Base-by-base conservation (phyloP, 2,888 invertebrate genomes). In the Antheraea yamamai region DNA sequence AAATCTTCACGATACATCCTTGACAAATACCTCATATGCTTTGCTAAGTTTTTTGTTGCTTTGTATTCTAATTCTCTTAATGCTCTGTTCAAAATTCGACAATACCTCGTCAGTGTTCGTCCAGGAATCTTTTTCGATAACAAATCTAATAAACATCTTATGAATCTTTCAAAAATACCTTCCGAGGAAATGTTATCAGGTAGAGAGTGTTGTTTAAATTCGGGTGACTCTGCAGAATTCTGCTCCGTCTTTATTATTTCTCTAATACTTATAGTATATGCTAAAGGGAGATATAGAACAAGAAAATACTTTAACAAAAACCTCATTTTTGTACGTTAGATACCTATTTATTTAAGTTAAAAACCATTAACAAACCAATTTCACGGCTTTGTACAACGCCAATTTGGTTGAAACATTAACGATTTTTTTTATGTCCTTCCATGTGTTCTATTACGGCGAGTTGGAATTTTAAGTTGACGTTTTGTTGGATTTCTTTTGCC, bases 101-200 rank as follows among this genome's bases (percentile, higher is more conserved):
- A 85, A 77, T 89, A 90, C 72, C 77, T 84, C 23, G 75, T 75
- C 2, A 92, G 71, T 52, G 82, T 85, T 76, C 78, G 83, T 52
- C 81, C 84, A 7, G 86, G 82, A 74, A 88, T 87, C 7, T 75
- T 76, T 2, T 76, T 82, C 4, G 85, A 81, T 52, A 92, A 66
- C 18, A 88, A 64, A 58, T 86, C 81, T 1, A 92, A 76, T 14
- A 87, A 80, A 12, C 81, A 81, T 52, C 78, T 81, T 47, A 93
- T n/a, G 80, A 93, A 92, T 18, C 72, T 81, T 76, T 83, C 86
- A 73, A 93, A 93, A 61, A 89, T 86, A 8, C 84, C 87, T 66
- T 85, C 72, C n/a, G 10, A 4, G n/a, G 7, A 20, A 23, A 61
- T 6, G 39, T 70, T 39, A n/a, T 39, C 20, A 20, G 10, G n/a